A percentile compares a stretch with the other conserved stretches of the same genome.
Evolutionary conservation across 2,888 invertebrate species (phyloP).

Genomic region (Chorisops tibialis): DNA sequence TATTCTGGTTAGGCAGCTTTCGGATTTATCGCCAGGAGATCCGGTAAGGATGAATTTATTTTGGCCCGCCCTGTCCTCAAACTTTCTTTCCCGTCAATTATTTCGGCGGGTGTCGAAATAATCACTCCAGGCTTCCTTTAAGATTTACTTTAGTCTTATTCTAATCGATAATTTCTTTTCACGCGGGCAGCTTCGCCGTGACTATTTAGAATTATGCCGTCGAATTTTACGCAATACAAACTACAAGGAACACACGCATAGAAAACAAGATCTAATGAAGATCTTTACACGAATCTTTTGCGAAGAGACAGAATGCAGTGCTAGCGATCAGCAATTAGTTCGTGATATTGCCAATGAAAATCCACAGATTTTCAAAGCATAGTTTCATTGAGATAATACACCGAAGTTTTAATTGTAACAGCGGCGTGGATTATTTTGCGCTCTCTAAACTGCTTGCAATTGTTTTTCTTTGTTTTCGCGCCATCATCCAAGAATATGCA

Average conservation of each 20-base stretch:
- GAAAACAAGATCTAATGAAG: constrained; percentile 75
- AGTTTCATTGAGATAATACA: constrained; percentile 34
- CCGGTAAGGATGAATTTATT: constrained; percentile 55
- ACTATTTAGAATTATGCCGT: constrained; percentile 75
- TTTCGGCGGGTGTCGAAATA: not conserved
- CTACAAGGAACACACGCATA: constrained; percentile 75
- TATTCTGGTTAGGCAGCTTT: constrained; percentile 84
- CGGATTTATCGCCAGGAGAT: constrained; percentile 86
- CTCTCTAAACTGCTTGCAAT: no score
- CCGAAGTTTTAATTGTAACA: no score
- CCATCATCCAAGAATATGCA: no score
- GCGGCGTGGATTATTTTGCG: no score
- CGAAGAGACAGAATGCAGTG: constrained; percentile 73
- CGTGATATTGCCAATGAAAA: constrained; percentile 81
- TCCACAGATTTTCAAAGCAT: constrained; percentile 71
- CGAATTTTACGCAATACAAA: constrained; percentile 78
- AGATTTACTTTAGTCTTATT: constrained; percentile 7
- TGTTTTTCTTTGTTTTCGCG: no score
- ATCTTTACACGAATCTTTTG: constrained; percentile 84
- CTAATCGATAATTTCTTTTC: constrained; percentile 20
- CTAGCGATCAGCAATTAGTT: constrained; percentile 72
- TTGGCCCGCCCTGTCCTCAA: not conserved
- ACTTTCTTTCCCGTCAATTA: constrained; percentile 4
- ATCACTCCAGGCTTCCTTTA: no score
- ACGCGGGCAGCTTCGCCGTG: constrained; percentile 63